These are phyloP conservation scores for Margarornis squamiger DNA, from an alignment of 2,797 vertebrate species.

Conservation along the genomic window DNA sequence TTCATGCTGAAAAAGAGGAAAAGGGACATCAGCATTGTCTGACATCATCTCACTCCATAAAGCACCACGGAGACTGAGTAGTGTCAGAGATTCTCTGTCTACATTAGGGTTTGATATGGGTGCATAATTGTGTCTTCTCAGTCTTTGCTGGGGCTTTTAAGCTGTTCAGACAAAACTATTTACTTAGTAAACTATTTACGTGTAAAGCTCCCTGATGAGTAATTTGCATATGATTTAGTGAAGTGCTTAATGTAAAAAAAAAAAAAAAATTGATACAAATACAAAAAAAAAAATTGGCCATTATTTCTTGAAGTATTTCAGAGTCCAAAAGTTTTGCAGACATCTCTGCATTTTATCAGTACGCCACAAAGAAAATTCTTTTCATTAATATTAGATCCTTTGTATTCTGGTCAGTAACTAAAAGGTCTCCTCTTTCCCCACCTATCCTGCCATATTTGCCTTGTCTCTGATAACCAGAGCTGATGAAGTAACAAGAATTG, in stretches of 20 bases:
- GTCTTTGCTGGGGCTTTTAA: not conserved
- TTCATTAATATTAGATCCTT: not conserved
- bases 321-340: not conserved
- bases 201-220: not conserved
- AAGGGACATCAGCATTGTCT: not conserved
- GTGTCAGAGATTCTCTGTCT: not conserved
- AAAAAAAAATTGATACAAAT: not conserved
- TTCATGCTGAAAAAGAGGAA: not conserved
- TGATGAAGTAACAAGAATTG: not conserved
- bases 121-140: not conserved
- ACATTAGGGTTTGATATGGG: not conserved
- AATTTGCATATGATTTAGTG: not conserved
- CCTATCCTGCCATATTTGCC: not conserved
- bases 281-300: rapidly evolving
- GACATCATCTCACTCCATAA: not conserved
- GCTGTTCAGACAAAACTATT: not conserved
- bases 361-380: not conserved
- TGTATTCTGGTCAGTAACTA: not conserved
- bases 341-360: not conserved
- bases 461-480: not conserved
- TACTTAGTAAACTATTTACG: not conserved
- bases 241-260: not conserved
- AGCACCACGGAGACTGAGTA: not conserved
- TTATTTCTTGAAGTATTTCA: not conserved
- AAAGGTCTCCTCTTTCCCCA: not conserved